Evolutionary conservation across 2,888 invertebrate genomes (phyloP).

Genomic region (Tridacna gigas): DNA sequence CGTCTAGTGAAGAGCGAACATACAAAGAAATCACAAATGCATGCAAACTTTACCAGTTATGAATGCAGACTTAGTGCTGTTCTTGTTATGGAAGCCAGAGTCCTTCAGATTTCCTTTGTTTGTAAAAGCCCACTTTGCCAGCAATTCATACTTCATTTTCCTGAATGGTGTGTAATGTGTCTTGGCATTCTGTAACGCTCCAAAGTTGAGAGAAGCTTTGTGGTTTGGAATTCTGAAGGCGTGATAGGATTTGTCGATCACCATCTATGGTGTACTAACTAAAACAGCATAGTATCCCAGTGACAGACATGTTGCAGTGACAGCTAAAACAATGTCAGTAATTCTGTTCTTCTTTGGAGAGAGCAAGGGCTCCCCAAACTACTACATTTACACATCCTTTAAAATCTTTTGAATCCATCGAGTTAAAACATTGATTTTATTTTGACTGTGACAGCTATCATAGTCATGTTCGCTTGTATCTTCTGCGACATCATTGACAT

Average conservation of each 20-base stretch:
- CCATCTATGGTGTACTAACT: slow-evolving; percentile 68
- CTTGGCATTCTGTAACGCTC: slow-evolving; percentile 72
- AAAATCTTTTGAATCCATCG: neutral
- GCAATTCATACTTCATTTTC: slow-evolving; percentile 1
- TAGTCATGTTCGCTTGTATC: neutral
- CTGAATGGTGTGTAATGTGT: slow-evolving; percentile 51
- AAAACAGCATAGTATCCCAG: slow-evolving; percentile 74
- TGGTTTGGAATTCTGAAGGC: slow-evolving; percentile 82
- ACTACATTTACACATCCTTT: neutral
- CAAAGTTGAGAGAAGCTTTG: slow-evolving; percentile 74
- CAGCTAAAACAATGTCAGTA: slow-evolving; percentile 44
- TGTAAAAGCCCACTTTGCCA: slow-evolving; percentile 8
- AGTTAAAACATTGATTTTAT: neutral
- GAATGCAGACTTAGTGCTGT: too few species aligned
- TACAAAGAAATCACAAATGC: too few species aligned
- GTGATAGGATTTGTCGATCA: slow-evolving; percentile 80
- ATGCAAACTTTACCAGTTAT: too few species aligned
- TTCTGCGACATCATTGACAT: neutral
- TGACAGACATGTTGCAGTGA: slow-evolving; percentile 58
- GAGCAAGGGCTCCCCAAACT: neutral
- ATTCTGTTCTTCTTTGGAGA: neutral
- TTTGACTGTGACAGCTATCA: neutral
- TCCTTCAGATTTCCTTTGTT: neutral
- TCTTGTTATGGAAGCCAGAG: too few species aligned
- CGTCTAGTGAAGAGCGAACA: too few species aligned